phyloP scores from a whole-genome alignment of 2,797 vertebrate genomes.

The Aplochiton taeniatus region DNA sequence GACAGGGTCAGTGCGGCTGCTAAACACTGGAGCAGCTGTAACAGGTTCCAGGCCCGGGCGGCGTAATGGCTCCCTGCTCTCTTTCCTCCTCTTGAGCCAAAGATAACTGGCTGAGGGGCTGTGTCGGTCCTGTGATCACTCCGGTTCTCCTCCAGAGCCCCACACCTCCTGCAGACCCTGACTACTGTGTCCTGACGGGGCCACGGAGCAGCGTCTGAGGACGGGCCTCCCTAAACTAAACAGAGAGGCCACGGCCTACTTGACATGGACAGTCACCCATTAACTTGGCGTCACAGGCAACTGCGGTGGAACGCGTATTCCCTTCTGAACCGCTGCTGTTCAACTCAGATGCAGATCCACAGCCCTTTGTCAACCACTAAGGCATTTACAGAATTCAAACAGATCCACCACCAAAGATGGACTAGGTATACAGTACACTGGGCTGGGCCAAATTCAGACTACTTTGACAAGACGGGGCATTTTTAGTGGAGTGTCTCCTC shows the following conservation, averaged over 20 bases:
- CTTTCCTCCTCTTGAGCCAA: slow-evolving; percentile 59
- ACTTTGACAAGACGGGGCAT: slow-evolving; percentile 41
- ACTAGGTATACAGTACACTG: slow-evolving; percentile 43
- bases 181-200: slow-evolving; percentile 12
- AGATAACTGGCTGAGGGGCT: slow-evolving; percentile 67
- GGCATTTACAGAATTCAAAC: slow-evolving; percentile 7
- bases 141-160: slow-evolving; percentile 68
- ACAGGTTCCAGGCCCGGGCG: slow-evolving; percentile 55
- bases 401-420: neutral
- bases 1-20: slow-evolving; percentile 7
- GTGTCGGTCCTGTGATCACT: slow-evolving; percentile 73
- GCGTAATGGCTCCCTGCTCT: slow-evolving; percentile 41
- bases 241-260: slow-evolving; percentile 13
- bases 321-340: too few species aligned
- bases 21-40: slow-evolving; percentile 57
- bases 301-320: too few species aligned
- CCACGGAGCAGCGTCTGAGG: too few species aligned
- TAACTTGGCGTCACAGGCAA: too few species aligned
- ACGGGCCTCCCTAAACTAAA: slow-evolving; percentile 8
- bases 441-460: slow-evolving; percentile 59
- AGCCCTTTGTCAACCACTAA: neutral
- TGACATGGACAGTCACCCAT: too few species aligned
- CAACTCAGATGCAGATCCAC: too few species aligned
- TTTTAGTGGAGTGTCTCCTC: slow-evolving; percentile 43
- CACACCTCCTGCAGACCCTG: slow-evolving; percentile 47